Evolutionary conservation across 1,140 invertebrate species (phyloP), one percentile per base, ranked within the genome.

Genomic region (Bombus affinis): DNA sequence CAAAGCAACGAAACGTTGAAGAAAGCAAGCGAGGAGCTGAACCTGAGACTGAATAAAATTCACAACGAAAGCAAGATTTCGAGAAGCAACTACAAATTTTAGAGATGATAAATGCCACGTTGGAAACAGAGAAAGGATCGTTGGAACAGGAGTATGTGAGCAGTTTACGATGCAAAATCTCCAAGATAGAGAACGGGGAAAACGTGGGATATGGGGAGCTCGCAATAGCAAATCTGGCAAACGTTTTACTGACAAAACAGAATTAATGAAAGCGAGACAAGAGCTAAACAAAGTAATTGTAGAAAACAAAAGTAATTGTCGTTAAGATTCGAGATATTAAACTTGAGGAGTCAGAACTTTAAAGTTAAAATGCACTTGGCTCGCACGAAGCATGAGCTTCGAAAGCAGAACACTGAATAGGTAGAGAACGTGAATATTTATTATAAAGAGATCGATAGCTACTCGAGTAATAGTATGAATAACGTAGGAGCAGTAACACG

Each of bases 241-340:
- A 47, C 59, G 70, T 18, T n/a, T 22, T 8, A 39, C 5, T 22
- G 76, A 83, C 35, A 81, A 83, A 73, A 35, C 18, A 5, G n/a
- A 72, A 13, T 2, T 9, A 44, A 18, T 13, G 39, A 71, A 76
- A 66, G 39, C 62, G 62, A 92, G 85, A 44, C 39, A 28, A 39
- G 84, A 78, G 9, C 2, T 77, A 18, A 87, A 76, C 59, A 88
- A 81, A 28, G 37, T 79, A 70, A 70, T 12, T 13, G 18, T 62
- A 5, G 86, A 76, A 37, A 86, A 86, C 75, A 84, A 91, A 37
- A 32, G 32, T 32, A 32, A 32, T 32, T 32, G 32, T 72, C 81
- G 71, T 74, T 88, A 59, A 88, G 81, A 78, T 77, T 86, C 35
- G 88, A 92, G 10, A n/a, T 62, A 42, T 35, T 71, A 5, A 87